Evolutionary conservation across 2,888 invertebrate genomes (phyloP).

Genomic region (Polydrusus pterygomalis): DNA sequence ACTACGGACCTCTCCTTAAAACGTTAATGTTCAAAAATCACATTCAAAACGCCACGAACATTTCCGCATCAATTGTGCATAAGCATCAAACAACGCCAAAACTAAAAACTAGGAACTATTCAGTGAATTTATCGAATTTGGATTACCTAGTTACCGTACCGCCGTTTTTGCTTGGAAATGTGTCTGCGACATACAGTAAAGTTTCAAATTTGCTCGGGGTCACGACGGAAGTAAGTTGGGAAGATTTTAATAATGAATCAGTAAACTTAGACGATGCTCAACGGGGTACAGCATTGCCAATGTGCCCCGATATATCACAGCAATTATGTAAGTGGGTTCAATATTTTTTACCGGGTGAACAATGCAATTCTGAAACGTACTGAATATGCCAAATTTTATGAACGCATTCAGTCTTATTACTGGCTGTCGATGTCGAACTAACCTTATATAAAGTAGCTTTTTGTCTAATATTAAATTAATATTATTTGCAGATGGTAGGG

Average conservation of each 20-base stretch:
- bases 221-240: constrained; percentile 44
- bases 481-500: constrained; percentile 77
- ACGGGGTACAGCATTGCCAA: constrained; percentile 66
- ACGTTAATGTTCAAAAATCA: constrained; percentile 59
- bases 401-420: no score
- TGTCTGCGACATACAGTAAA: constrained; percentile 46
- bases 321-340: constrained; percentile 76
- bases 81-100: constrained; percentile 37
- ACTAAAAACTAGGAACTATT: constrained; percentile 36
- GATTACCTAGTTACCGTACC: constrained; percentile 59
- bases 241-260: constrained; percentile 53
- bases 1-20: constrained; percentile 60
- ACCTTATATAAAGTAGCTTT: no score
- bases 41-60: constrained; percentile 50
- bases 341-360: neutral
- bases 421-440: no score
- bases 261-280: constrained; percentile 40
- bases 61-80: constrained; percentile 15
- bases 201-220: constrained; percentile 47
- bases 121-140: constrained; percentile 49
- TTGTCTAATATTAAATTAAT: neutral
- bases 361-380: no score
- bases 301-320: constrained; percentile 78
- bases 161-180: constrained; percentile 55
- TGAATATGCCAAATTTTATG: no score